Evolutionary conservation across 2,888 invertebrate genomes (phyloP), one percentile per base, ranked within the genome.

Genomic region (Stenodera caucasica): DNA sequence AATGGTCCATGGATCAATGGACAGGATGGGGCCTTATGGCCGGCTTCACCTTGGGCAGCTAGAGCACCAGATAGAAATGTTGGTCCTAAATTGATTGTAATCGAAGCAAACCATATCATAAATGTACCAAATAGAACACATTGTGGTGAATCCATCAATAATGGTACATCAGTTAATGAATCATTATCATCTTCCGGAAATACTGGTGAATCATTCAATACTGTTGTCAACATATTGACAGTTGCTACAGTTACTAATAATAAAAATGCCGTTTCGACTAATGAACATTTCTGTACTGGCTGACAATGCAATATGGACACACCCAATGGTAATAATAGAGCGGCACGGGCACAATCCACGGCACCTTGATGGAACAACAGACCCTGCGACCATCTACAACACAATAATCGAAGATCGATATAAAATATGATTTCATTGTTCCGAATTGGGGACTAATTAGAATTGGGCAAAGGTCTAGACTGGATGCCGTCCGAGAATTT

Each of bases 51-150:
- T 74, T 91, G 91, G 60, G 91, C 91, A 11, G 92, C 92, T 67
- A 92, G 81, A 49, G 92, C 92, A 53, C 92, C 92, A 70, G 90
- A 91, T 74, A 93, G 83, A 81, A 93, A 92, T 33, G 92, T 92
- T 30, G 93, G 93, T 26, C 94, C 94, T 71, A 95, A 86, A 82
- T 95, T 94, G 79, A 94, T 91, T 55, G 94, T 92, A 77, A 94
- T 90, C 67, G 91, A 91, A 56, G 93, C 92, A 82, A 95, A 94
- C 94, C 94, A 95, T 77, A 94, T 94, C 89, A 94, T 94, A 81
- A 92, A 92, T 55, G 93, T 89, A 65, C 94, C 94, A 81, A 95
- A 95, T 53, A 93, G 85, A 64, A 94, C 92, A 81, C 95, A 95
- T 85, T 92, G 90, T 2, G 92, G 92, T 63, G 91, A 91, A 80